phyloP scores from a whole-genome alignment of 2,888 invertebrate species.

The Drosophila differens region DNA sequence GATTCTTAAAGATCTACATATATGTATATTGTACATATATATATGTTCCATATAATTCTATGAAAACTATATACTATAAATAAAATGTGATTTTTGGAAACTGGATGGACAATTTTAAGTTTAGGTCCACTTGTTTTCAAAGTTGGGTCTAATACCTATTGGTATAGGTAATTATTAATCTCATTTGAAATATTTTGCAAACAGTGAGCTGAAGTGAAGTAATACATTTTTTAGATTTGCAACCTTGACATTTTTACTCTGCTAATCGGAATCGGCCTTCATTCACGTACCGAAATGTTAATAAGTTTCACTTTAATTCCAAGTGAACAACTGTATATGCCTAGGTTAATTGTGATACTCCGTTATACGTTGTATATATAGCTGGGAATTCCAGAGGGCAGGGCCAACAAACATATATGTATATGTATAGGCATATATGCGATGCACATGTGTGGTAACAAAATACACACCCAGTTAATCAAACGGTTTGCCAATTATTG shows the following conservation, averaged over 20 bases:
- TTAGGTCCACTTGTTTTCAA: not conserved
- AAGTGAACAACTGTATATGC: constrained; percentile 22
- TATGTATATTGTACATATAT: not conserved
- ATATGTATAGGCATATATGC: not conserved
- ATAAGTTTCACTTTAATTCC: constrained; percentile 53
- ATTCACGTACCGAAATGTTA: constrained; percentile 39
- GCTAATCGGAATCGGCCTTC: constrained; percentile 53
- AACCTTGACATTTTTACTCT: constrained; percentile 27
- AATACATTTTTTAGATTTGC: not conserved
- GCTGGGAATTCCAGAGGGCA: constrained; percentile 42
- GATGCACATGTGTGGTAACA: constrained; percentile 31
- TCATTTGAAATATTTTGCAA: not conserved
- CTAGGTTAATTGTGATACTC: constrained; percentile 24
- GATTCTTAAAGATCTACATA: not conserved
- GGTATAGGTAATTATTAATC: not conserved
- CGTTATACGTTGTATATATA: constrained; percentile 12
- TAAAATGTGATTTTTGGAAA: not conserved
- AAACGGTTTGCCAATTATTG: constrained; percentile 55
- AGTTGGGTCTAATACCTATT: not conserved
- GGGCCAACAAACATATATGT: constrained; percentile 31
- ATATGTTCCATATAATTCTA: not conserved
- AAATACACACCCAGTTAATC: constrained; percentile 57
- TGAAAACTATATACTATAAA: not conserved
- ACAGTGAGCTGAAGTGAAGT: not conserved
- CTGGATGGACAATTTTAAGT: not conserved